Conservation (phyloP, 2,113 vertebrate genomes). For the Riparia riparia region DNA sequence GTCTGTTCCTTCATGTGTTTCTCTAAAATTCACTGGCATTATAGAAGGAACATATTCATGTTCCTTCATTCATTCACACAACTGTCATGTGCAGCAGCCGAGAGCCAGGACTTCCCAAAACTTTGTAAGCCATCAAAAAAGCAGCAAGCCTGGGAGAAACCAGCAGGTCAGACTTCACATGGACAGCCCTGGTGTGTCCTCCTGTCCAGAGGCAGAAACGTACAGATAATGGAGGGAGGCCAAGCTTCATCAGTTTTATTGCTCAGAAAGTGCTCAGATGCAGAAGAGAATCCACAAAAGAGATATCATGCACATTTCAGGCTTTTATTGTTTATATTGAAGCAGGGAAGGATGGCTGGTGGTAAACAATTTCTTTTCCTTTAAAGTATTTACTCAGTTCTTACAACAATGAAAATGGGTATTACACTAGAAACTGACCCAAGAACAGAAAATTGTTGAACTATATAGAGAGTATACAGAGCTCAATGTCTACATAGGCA, state of each 20-base stretch:
- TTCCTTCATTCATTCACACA: not conserved
- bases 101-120: not conserved
- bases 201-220: not conserved
- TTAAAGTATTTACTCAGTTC: slow-evolving; percentile 4
- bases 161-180: not conserved
- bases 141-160: not conserved
- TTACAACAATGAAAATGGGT: not conserved
- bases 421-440: not conserved
- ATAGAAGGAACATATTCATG: not conserved
- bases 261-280: not conserved
- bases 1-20: not conserved
- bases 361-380: not conserved
- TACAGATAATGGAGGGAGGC: not conserved
- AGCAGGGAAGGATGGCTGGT: not conserved
- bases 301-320: not conserved
- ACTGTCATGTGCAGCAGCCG: not conserved
- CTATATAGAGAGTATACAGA: rapidly evolving
- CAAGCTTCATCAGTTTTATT: slow-evolving; percentile 8
- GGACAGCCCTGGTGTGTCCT: not conserved
- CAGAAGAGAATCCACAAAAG: not conserved
- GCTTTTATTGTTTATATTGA: not conserved
- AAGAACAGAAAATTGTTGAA: not conserved
- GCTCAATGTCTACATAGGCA: not conserved
- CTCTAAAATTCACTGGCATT: not conserved
- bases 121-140: not conserved